These are phyloP conservation scores for Perdita meconis DNA, from an alignment of 2,888 invertebrate species.

Conservation along the genomic window DNA sequence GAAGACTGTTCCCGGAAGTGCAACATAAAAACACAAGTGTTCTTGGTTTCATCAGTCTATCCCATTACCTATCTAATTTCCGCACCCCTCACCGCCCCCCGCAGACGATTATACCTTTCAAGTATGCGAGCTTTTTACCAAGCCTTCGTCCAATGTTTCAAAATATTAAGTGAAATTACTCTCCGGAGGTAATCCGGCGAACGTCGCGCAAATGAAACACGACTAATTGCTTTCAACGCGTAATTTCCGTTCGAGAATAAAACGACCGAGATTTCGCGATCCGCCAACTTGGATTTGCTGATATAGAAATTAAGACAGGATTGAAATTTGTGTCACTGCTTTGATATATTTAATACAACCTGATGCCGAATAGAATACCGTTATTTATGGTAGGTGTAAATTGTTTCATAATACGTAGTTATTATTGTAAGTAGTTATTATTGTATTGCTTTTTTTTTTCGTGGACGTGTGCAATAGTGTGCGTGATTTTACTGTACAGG, in stretches of 20 bases:
- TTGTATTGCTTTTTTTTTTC: too few relatives aligned
- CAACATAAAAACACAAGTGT: slow-evolving; percentile 38
- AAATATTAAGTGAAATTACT: slow-evolving; percentile 52
- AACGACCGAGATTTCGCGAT: background rate
- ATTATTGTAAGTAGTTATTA: too few relatives aligned
- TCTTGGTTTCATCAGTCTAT: slow-evolving; percentile 59
- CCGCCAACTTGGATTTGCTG: background rate
- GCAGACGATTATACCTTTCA: slow-evolving; percentile 57
- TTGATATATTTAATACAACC: too few relatives aligned
- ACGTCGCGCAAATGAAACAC: slow-evolving; percentile 6
- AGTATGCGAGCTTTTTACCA: slow-evolving; percentile 39
- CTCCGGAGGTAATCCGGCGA: slow-evolving; percentile 27
- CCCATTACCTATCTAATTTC: slow-evolving; percentile 76
- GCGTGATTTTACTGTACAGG: too few relatives aligned
- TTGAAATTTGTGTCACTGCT: too few relatives aligned
- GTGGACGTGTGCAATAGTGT: too few relatives aligned
- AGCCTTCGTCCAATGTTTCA: slow-evolving; percentile 48
- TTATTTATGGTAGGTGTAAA: too few relatives aligned
- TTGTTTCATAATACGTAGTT: too few relatives aligned
- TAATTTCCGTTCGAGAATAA: slow-evolving; percentile 13
- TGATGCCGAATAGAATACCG: too few relatives aligned
- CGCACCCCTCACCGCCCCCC: too few relatives aligned
- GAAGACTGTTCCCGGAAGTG: slow-evolving; percentile 32
- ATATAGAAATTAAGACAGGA: too few relatives aligned
- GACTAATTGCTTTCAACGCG: slow-evolving; percentile 33